Conservation (phyloP, 2,797 vertebrate genomes). For the Megaceryle alcyon region DNA sequence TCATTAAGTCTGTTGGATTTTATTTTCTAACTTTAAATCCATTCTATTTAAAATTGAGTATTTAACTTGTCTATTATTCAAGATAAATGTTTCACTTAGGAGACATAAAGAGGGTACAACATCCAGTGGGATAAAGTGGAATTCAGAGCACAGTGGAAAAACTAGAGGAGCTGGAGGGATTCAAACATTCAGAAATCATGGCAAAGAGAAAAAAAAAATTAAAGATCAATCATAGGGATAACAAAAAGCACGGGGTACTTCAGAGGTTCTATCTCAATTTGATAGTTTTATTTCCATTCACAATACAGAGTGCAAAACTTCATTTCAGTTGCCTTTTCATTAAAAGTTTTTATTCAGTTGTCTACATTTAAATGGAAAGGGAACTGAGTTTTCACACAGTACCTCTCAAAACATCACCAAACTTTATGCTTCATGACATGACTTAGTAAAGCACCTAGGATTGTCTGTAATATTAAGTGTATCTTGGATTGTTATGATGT, state of each 20-base stretch:
- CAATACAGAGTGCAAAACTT: background rate
- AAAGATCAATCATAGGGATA: background rate
- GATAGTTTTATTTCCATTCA: background rate
- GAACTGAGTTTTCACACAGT: rapidly evolving
- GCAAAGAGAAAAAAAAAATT: background rate
- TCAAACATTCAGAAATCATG: background rate
- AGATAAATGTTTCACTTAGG: background rate
- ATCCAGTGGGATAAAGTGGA: background rate
- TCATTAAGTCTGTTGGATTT: background rate
- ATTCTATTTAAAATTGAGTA: background rate
- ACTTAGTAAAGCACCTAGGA: background rate
- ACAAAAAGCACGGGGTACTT: background rate
- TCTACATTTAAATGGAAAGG: background rate
- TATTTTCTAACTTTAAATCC: background rate
- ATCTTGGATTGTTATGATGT: background rate
- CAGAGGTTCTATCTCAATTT: background rate
- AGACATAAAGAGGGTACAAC: background rate
- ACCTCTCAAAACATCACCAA: background rate
- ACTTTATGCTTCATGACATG: background rate
- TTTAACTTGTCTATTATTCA: background rate
- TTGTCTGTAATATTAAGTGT: background rate
- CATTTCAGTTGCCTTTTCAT: background rate
- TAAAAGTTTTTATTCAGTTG: background rate
- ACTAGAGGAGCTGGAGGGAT: background rate
- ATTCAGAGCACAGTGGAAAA: background rate